A percentile compares a stretch with the other conserved stretches of the same genome.
Conservation (phyloP, 2,797 vertebrate species). For the Vireo griseus region DNA sequence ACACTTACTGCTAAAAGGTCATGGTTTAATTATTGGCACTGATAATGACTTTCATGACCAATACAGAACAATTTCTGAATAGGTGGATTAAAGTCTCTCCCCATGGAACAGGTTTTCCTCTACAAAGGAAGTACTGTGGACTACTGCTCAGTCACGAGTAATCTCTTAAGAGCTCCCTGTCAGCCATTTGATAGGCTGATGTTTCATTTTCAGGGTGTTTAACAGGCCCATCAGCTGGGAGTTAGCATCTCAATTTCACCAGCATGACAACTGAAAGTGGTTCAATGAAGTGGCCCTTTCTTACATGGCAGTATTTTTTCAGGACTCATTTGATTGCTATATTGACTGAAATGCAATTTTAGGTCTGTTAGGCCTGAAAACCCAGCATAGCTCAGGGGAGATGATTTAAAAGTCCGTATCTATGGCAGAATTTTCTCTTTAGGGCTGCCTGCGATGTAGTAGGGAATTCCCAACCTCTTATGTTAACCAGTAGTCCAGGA, state of each 20-base stretch:
- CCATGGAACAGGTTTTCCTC: not conserved
- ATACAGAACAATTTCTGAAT: not conserved
- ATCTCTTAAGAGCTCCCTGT: not conserved
- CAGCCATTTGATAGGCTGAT: not conserved
- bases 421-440: not conserved
- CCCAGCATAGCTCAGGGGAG: not conserved
- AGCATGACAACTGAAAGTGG: not conserved
- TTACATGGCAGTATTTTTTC: not conserved
- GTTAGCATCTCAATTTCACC: not conserved
- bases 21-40: not conserved
- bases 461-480: not conserved
- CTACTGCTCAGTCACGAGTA: not conserved
- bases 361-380: not conserved
- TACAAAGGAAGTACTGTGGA: not conserved
- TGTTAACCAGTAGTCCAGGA: not conserved
- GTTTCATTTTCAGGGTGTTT: slow-evolving; percentile 20
- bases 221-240: not conserved
- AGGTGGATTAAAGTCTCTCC: not conserved
- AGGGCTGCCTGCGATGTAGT: not conserved
- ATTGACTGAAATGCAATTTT: not conserved
- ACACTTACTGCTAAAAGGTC: not conserved
- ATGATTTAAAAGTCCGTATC: not conserved
- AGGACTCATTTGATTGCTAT: not conserved
- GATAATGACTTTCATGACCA: not conserved
- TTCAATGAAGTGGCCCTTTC: not conserved